Conservation (phyloP, 2,113 vertebrate species). For the Siniperca knerii region DNA sequence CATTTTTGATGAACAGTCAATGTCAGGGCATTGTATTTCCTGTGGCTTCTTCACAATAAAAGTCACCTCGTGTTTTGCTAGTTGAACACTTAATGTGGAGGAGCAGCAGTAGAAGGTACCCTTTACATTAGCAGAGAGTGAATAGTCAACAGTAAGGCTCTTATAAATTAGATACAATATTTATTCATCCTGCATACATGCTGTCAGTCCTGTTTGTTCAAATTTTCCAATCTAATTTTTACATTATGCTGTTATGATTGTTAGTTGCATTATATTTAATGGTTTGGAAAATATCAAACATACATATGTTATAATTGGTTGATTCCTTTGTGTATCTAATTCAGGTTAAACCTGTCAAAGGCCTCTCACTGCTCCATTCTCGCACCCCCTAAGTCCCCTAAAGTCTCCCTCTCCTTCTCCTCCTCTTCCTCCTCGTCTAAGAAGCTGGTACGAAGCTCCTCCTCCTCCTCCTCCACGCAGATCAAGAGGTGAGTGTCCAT, state of each 20-base stretch:
- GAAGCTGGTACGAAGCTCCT: conserved; percentile 38
- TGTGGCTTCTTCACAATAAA: no score
- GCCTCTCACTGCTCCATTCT: conserved; percentile 25
- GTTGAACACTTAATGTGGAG: no score
- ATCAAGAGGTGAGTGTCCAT: conserved; percentile 56
- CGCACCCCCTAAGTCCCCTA: conserved; percentile 28
- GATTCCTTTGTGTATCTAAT: neutral
- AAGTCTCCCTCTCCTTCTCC: conserved; percentile 32
- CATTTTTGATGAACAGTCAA: no score
- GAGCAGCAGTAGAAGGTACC: no score
- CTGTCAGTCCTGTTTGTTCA: neutral
- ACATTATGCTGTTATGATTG: no score
- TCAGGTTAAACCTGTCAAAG: conserved; percentile 54
- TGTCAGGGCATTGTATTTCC: no score
- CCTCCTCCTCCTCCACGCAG: conserved; percentile 6
- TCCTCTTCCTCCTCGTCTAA: conserved; percentile 39
- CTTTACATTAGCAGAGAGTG: no score
- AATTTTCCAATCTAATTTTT: neutral
- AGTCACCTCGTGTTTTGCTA: no score
- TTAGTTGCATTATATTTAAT: neutral
- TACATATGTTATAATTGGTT: neutral
- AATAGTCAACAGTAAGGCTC: no score
- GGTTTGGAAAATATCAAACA: neutral
- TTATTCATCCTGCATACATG: neutral
- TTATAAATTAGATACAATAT: neutral